Conservation (phyloP, 2,797 vertebrate species). For the Anabas testudineus region DNA sequence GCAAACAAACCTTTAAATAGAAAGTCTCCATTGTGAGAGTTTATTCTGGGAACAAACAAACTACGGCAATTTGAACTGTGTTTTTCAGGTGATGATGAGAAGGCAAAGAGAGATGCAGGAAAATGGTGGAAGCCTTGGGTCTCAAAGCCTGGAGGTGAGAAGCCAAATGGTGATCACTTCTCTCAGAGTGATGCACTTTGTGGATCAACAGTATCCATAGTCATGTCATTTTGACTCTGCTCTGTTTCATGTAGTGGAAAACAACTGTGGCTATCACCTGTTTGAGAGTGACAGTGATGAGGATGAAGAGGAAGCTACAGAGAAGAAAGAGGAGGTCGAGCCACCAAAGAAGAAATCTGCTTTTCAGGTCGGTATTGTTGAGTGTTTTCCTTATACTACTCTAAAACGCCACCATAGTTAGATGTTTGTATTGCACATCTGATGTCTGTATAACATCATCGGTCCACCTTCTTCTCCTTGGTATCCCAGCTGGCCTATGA, state of each 20-base stretch:
- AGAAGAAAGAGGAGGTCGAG: conserved; percentile 75
- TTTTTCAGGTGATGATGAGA: conserved; percentile 70
- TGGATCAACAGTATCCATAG: neutral
- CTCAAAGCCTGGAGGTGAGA: conserved; percentile 75
- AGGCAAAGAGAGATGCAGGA: conserved; percentile 66
- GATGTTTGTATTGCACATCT: neutral
- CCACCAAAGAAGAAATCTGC: conserved; percentile 81
- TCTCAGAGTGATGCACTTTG: neutral
- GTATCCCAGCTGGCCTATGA: conserved; percentile 81
- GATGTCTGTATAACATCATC: neutral
- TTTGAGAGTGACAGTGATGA: conserved; percentile 86
- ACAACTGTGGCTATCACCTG: conserved; percentile 77
- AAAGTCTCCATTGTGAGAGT: too few relatives aligned
- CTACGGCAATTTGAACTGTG: neutral
- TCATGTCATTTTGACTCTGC: conserved; percentile 6
- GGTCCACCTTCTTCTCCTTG: conserved; percentile 14
- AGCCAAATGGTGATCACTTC: neutral
- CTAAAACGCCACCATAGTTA: neutral
- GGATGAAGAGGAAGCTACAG: conserved; percentile 76
- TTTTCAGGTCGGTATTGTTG: conserved; percentile 84
- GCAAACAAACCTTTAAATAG: neutral
- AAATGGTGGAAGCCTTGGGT: conserved; percentile 84
- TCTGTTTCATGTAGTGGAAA: conserved; percentile 72
- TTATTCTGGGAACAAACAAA: too few relatives aligned
- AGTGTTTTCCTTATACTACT: neutral